Evolutionary conservation across 2,113 vertebrate genomes (phyloP), one percentile per base, ranked within the genome.

Genomic region (Malurus alboscapulatus): DNA sequence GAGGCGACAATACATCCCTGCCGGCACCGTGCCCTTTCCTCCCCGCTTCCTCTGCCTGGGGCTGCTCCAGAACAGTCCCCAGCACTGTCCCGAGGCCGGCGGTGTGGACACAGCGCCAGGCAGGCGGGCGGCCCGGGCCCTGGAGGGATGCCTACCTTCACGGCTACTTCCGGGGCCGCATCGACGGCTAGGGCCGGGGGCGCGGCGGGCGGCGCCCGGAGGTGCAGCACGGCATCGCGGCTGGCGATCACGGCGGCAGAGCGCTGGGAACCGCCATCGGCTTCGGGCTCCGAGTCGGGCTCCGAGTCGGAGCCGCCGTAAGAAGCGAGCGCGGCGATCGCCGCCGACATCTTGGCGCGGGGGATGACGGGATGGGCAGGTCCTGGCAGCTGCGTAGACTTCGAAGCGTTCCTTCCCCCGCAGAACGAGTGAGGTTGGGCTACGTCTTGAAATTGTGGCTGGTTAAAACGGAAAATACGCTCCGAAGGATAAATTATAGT

Each of bases 251-350:
- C 97, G 26, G 47, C 87, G 34, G 38, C 96, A 15, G 85, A 65
- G 71, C 91, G 72, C 45, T 89, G 92, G 6, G 96, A 74, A 50
- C 89, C 40, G 3, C 75, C 75, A 55, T 98, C 98, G 2, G 95
- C 92, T 62, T 99, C 99, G 25, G 80, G 98, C 77, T 98, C 99
- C 1, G 98, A 98, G 65, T 98, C 98, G 3, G 98, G 97, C 32
- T 99, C 98, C 1, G 99, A 99, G 68, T 98, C 98, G 62, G 98
- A 98, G 59, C 98, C 98, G 4, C 98, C 98, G 74, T 99, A 99
- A 1, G 98, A 99, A 17, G 98, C 99, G 88, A 99, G 98, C 79
- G 98, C 97, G 53, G 98, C 53, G 26, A 97, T 97, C 22, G 97
- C 97, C 84, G 98, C 98, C 96, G 99, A 98, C 98, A 99, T 99